Evolutionary conservation across 2,888 invertebrate species (phyloP).

Genomic region (Taphrorychus bicolor): DNA sequence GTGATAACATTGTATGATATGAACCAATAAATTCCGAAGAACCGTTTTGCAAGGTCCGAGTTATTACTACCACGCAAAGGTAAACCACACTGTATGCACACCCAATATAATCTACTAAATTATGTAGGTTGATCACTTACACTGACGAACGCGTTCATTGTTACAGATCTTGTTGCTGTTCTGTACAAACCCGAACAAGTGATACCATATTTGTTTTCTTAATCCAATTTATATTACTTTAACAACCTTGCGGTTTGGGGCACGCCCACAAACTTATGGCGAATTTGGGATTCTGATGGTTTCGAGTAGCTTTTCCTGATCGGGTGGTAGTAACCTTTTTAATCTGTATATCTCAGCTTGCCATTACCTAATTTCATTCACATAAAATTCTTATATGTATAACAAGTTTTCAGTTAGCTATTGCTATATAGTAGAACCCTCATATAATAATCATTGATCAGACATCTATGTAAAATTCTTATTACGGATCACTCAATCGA

Average conservation of each 20-base stretch:
- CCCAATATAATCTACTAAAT: slow-evolving; percentile 6
- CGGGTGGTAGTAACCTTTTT: not conserved
- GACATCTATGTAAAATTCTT: not conserved
- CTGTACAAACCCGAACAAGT: slow-evolving; percentile 49
- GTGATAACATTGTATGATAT: not conserved
- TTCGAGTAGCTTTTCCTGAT: slow-evolving; percentile 2
- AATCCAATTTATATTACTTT: slow-evolving; percentile 46
- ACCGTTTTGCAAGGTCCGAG: not conserved
- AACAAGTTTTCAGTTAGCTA: no score
- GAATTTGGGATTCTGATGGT: not conserved
- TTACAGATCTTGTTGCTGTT: slow-evolving; percentile 42
- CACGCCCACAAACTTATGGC: slow-evolving; percentile 41
- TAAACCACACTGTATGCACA: not conserved
- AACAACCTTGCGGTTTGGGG: slow-evolving; percentile 46
- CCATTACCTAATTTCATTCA: not conserved
- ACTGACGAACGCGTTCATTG: slow-evolving; percentile 43
- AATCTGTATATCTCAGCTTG: not conserved
- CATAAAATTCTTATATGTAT: no score
- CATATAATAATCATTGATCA: no score
- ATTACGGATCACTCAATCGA: not conserved
- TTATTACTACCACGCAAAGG: not conserved
- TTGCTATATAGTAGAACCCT: no score
- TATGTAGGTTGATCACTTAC: slow-evolving; percentile 35
- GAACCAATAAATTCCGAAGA: not conserved
- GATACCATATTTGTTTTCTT: slow-evolving; percentile 45